Percentiles rank a stretch among this genome's conserved stretches.
phyloP scores from a whole-genome alignment of 2,797 vertebrate species.

The Mycteria americana region DNA sequence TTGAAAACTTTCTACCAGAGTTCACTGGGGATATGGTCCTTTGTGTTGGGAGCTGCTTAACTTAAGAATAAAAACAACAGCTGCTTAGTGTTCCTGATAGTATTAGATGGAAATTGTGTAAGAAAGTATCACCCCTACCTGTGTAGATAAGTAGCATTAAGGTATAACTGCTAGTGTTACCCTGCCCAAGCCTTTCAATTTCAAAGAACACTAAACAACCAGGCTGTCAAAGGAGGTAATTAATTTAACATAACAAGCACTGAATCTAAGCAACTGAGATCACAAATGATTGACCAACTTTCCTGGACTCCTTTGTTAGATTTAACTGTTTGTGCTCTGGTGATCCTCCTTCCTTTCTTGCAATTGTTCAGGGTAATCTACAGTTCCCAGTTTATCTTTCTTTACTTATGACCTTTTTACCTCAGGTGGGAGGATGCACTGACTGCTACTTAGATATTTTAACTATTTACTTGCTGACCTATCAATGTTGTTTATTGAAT shows the following conservation, averaged over 20 bases:
- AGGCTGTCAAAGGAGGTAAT: neutral
- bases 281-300: neutral
- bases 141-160: neutral
- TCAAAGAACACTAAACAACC: neutral
- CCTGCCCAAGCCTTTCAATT: neutral
- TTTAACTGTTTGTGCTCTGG: neutral
- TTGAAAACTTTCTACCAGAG: neutral
- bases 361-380: neutral
- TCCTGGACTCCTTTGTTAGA: neutral
- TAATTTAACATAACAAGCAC: neutral
- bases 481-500: neutral
- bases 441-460: neutral
- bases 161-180: too few species aligned
- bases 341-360: neutral
- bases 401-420: neutral
- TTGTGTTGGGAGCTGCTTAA: neutral
- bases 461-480: neutral
- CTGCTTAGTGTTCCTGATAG: neutral
- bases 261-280: neutral
- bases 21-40: neutral
- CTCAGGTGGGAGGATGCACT: neutral
- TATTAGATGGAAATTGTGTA: neutral
- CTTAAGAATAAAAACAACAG: neutral
- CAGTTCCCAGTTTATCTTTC: neutral
- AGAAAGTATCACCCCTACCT: neutral